These are phyloP conservation scores for Sphenodon punctatus DNA, from an alignment of 2,797 vertebrate species.

Conservation along the genomic window DNA sequence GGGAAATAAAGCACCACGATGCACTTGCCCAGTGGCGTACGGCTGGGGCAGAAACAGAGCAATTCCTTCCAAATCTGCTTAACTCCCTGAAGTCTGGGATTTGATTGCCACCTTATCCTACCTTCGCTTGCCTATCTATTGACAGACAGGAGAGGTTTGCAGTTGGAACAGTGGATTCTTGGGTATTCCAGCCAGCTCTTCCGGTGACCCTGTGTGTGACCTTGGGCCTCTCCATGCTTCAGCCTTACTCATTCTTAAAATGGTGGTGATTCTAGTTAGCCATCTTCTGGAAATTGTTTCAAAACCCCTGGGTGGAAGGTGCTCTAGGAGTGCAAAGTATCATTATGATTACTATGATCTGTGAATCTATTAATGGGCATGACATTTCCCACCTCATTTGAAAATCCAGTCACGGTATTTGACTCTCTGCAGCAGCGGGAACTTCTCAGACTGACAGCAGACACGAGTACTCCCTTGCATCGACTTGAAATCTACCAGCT, in stretches of 20 bases:
- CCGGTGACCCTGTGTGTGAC: background rate
- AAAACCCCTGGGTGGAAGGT: conserved; percentile 18
- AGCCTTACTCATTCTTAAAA: background rate
- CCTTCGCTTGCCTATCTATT: background rate
- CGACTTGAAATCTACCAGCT: background rate
- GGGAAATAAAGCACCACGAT: background rate
- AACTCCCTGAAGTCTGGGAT: background rate
- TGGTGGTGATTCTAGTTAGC: background rate
- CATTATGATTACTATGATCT: conserved; percentile 8
- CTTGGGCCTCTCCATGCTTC: background rate
- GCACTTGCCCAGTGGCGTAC: background rate
- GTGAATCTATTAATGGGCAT: background rate
- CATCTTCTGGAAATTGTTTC: conserved; percentile 9
- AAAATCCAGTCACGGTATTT: background rate
- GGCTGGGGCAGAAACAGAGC: rapidly evolving
- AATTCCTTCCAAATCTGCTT: background rate
- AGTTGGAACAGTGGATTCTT: background rate
- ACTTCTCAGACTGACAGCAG: background rate
- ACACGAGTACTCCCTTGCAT: background rate
- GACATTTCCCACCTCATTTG: background rate
- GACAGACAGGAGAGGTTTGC: background rate
- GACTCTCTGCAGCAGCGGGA: background rate
- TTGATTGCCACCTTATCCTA: background rate
- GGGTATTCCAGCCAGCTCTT: background rate
- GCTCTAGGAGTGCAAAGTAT: conserved; percentile 27